phyloP scores from a whole-genome alignment of 2,797 vertebrate genomes.

The Sarcophilus harrisii region DNA sequence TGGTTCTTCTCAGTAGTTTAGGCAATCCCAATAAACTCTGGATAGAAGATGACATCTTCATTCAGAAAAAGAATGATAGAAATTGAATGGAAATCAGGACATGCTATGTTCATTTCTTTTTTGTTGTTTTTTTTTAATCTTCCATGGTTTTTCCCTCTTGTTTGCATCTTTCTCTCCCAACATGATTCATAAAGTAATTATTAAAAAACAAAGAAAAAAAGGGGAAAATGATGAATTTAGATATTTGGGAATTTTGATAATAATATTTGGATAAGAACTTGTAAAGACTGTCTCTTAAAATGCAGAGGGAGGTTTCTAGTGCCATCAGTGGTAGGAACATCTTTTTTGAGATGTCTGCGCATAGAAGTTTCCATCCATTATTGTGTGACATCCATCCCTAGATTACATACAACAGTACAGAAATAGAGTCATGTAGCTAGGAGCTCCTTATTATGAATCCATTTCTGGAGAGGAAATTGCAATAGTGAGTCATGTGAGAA shows the following conservation, averaged over 20 bases:
- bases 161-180: too few relatives aligned
- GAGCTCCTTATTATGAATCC: not conserved
- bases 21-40: too few relatives aligned
- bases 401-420: not conserved
- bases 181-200: too few relatives aligned
- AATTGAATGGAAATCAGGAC: too few relatives aligned
- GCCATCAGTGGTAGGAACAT: not conserved
- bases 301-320: not conserved
- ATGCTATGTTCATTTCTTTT: too few relatives aligned
- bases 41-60: too few relatives aligned
- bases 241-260: not conserved
- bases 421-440: not conserved
- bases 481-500: not conserved
- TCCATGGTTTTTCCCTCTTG: too few relatives aligned
- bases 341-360: not conserved
- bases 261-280: not conserved
- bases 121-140: too few relatives aligned
- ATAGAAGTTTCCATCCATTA: not conserved
- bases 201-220: too few relatives aligned
- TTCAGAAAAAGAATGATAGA: too few relatives aligned
- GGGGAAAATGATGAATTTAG: not conserved
- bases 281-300: not conserved
- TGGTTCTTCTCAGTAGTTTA: too few relatives aligned
- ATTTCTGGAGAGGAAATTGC: not conserved
- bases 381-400: not conserved